Base-by-base conservation (phyloP, 2,888 invertebrate species). In the Operophtera brumata region DNA sequence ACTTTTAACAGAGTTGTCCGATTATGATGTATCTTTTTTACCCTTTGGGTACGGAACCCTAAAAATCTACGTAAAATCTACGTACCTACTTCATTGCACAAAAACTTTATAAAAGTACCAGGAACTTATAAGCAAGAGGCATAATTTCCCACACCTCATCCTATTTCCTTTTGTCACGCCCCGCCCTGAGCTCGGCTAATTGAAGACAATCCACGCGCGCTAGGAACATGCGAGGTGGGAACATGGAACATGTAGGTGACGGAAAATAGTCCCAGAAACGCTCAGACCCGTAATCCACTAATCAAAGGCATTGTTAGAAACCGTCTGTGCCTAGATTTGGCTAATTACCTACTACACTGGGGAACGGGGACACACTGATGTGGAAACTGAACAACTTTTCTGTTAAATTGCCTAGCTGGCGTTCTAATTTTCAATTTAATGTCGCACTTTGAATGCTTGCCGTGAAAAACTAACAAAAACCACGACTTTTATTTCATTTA, bases 221-320 rank as follows among this genome's bases (percentile, higher is more conserved):
- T 6, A 14, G 30, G 28, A 36, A 4, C 20, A 20, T 25, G 43
- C 11, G 12, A 43, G 49, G 54, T 10, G 26, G 45, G 13, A 45
- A 41, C 45, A 36, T 44, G 14, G 57, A 47, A 60, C 59, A 58
- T 56, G 42, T 52, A 43, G 37, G 51, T 51, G 41, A 54, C 51
- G 55, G 54, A 57, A 64, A 65, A 61, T 54, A 57, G 55, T 61
- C 48, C 54, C 51, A 53, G 59, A 69, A 63, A 65, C 46, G 59
- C 46, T 62, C 61, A 59, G 58, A 64, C 69, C 67, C 70, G 71
- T 75, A 78, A 77, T 75, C 70, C 71, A 73, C 75, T 78, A 80
- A 80, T 78, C 74, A 75, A 74, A 79, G 75, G 71, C 72, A 77
- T 78, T 77, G 73, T 78, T 72, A 64, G 65, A 64, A 70, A 61